phyloP scores from a whole-genome alignment of 1,140 invertebrate species.

The Sitobion miscanthi region DNA sequence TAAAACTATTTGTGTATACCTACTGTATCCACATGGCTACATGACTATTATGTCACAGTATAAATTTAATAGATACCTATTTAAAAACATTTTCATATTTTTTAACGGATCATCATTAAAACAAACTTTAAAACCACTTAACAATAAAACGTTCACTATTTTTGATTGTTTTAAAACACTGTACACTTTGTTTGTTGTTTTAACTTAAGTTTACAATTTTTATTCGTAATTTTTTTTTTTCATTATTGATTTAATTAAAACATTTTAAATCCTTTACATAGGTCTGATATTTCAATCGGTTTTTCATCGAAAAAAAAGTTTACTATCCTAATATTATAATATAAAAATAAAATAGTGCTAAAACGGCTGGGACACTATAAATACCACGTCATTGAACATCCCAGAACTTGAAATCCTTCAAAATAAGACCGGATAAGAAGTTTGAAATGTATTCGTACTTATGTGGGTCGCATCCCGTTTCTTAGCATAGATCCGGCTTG shows the following conservation, averaged over 20 bases:
- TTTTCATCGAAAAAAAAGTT: not conserved
- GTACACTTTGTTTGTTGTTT: too few relatives aligned
- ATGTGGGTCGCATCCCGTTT: not conserved
- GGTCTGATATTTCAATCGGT: not conserved
- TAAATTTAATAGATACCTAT: too few relatives aligned
- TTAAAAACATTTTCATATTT: too few relatives aligned
- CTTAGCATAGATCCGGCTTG: not conserved
- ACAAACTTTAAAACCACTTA: too few relatives aligned
- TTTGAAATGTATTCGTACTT: constrained; percentile 1
- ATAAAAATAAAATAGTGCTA: not conserved
- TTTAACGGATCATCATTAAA: too few relatives aligned
- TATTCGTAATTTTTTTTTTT: not conserved
- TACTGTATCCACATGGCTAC: too few relatives aligned
- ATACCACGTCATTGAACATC: not conserved
- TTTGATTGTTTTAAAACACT: too few relatives aligned
- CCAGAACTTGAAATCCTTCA: not conserved
- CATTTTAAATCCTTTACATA: not conserved
- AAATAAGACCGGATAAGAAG: not conserved
- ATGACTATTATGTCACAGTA: too few relatives aligned
- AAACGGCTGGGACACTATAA: not conserved
- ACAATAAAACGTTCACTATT: too few relatives aligned
- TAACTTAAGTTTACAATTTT: too few relatives aligned
- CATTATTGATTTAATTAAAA: not conserved
- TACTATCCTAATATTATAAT: not conserved
- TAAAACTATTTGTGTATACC: not conserved